Base-by-base conservation (phyloP, 2,888 invertebrate species). In the Schrankia costaestrigalis region DNA sequence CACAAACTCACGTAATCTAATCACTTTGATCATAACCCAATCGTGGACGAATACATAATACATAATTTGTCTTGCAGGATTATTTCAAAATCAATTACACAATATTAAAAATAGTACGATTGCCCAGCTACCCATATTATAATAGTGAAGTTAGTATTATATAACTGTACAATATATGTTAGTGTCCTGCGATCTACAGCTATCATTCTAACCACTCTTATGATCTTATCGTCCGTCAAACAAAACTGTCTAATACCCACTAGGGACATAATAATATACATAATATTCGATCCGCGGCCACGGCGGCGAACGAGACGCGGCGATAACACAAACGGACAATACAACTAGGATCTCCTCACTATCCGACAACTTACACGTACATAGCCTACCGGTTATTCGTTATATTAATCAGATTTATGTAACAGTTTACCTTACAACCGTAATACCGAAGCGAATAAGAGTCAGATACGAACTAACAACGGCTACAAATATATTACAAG, bases 71-170 rank as follows among this genome's bases (percentile, higher is more conserved):
- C 67, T 73, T 64, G 70, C 64, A 63, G 68, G 64, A 17, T 67
- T 70, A 74, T 60, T 65, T 66, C 64, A 62, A 30, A 73, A 73
- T 68, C 64, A 72, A 73, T 72, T 73, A 68, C 77, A 77, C 68
- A 66, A 72, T 78, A 81, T 73, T 80, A 79, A 82, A 80, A 79
- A 78, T 78, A 83, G 75, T 81, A 80, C 68, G 83, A 82, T 85
- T 84, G 84, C 83, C 85, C 85, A 84, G 81, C 85, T 85, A 85
- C 85, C 85, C 81, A 81, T 77, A n/a, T n/a, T n/a, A n/a, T n/a
- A 78, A 31, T 72, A 80, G 80, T 80, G 83, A 80, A 81, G 78
- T 85, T 83, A 83, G 83, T 85, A 78, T 75, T 75, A 76, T 72
- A 66, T 80, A 82, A 84, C 83, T 84, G 85, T 83, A 84, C 83